A percentile compares a stretch with the other conserved stretches of the same genome.
These are phyloP conservation scores for Carapus acus DNA, from an alignment of 2,797 vertebrate genomes.

Conservation along the genomic window DNA sequence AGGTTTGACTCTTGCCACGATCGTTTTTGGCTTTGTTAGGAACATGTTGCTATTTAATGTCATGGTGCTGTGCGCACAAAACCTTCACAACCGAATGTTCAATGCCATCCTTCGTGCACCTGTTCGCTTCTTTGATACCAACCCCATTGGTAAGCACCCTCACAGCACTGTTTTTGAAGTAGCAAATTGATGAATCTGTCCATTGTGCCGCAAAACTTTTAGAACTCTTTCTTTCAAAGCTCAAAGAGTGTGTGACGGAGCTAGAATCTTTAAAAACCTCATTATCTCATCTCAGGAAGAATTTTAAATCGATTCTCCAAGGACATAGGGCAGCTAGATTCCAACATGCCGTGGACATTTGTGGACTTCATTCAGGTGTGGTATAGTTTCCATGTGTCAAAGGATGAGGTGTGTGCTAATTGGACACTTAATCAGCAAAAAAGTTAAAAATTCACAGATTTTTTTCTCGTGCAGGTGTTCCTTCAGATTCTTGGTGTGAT, in stretches of 20 bases:
- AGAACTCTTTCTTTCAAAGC: too few species aligned
- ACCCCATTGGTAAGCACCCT: constrained; percentile 68
- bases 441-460: too few species aligned
- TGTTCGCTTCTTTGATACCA: constrained; percentile 72
- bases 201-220: too few species aligned
- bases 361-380: constrained; percentile 85
- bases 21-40: constrained; percentile 80
- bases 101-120: constrained; percentile 61
- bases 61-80: constrained; percentile 79
- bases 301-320: constrained; percentile 84
- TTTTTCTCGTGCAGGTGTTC: too few species aligned
- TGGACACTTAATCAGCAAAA: too few species aligned
- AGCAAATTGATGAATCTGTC: too few species aligned
- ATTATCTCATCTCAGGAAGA: constrained; percentile 47
- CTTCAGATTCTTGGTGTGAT: constrained; percentile 80
- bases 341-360: constrained; percentile 79
- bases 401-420: not conserved
- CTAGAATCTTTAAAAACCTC: not conserved
- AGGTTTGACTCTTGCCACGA: constrained; percentile 80
- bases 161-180: not conserved
- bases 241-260: too few species aligned
- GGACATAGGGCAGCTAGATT: constrained; percentile 87
- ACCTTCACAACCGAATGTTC: constrained; percentile 79
- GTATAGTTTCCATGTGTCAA: not conserved
- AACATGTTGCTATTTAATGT: constrained; percentile 77